Conservation (phyloP, 2,113 vertebrate genomes). For the Notechis scutatus region DNA sequence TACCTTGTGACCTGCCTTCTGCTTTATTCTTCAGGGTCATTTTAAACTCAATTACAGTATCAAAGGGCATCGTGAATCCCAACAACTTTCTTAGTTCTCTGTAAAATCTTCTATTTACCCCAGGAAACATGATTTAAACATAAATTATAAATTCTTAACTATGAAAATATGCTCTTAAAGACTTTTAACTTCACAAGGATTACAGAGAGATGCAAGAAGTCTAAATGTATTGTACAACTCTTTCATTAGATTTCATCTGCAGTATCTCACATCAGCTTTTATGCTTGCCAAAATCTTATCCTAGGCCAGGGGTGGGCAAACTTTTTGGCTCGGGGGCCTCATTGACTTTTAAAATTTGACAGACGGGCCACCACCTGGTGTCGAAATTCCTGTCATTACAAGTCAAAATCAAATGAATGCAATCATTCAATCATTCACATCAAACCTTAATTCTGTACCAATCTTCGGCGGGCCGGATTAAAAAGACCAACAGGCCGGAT, state of each 20-base stretch:
- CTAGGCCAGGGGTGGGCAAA: too few relatives aligned
- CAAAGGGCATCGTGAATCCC: background rate
- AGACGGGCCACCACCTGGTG: too few relatives aligned
- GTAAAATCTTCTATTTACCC: background rate
- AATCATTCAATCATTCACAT: too few relatives aligned
- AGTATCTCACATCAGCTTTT: constrained; percentile 18
- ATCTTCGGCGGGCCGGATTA: too few relatives aligned
- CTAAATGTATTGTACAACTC: constrained; percentile 2
- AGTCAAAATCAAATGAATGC: too few relatives aligned
- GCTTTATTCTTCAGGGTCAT: background rate
- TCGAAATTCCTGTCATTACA: too few relatives aligned
- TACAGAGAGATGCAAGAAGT: constrained; percentile 6
- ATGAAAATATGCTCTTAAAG: background rate
- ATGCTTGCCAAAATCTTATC: background rate
- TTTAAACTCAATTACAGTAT: background rate
- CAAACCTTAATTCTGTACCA: too few relatives aligned
- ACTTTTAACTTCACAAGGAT: background rate
- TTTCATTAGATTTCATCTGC: background rate
- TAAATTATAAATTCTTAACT: background rate
- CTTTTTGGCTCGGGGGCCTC: too few relatives aligned
- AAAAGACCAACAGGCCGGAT: too few relatives aligned
- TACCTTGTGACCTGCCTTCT: background rate
- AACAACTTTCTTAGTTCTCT: background rate
- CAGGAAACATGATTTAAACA: background rate
- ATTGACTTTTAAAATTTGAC: too few relatives aligned